Evolutionary conservation across 2,113 vertebrate species (phyloP).

Genomic region (Heteronetta atricapilla): DNA sequence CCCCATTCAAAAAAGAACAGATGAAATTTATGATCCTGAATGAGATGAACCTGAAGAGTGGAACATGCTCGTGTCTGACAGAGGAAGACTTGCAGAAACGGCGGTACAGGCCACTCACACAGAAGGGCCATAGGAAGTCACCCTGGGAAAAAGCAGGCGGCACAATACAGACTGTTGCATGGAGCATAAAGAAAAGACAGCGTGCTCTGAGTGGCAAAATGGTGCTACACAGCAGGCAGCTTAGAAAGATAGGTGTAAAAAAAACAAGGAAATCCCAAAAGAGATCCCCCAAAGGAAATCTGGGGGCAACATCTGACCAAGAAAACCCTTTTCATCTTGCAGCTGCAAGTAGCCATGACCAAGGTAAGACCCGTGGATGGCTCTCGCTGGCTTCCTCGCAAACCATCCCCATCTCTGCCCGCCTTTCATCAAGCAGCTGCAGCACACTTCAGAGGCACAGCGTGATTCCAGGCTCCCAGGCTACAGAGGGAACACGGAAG

Average conservation of each 20-base stretch:
- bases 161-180: background rate
- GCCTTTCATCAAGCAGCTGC: background rate
- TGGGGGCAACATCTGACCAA: background rate
- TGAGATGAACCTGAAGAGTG: background rate
- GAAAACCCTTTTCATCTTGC: background rate
- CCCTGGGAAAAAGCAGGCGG: background rate
- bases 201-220: background rate
- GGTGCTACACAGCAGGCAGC: background rate
- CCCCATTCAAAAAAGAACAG: background rate
- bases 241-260: background rate
- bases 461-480: background rate
- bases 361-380: background rate
- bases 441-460: background rate
- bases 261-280: background rate
- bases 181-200: background rate
- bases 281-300: background rate
- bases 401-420: background rate
- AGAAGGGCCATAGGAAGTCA: background rate
- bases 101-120: background rate
- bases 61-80: background rate
- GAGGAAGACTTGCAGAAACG: background rate
- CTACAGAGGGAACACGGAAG: background rate
- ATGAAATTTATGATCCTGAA: fast-evolving
- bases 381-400: background rate
- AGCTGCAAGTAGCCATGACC: background rate